Conservation (phyloP, 2,888 invertebrate species). For the Euclidia mi region DNA sequence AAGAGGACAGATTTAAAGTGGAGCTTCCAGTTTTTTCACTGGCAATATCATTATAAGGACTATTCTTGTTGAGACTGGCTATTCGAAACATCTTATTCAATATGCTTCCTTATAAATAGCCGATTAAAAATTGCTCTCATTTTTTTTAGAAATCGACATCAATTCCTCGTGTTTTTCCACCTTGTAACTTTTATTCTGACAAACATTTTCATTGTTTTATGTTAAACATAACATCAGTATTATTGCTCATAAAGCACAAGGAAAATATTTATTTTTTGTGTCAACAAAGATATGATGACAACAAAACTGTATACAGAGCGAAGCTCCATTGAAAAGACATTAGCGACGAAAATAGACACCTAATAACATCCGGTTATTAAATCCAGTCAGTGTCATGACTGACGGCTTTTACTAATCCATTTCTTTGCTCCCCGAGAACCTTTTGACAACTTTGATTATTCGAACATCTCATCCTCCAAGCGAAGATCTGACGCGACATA, state of each 20-base stretch:
- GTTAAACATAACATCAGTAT: not conserved
- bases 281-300: slow-evolving; percentile 12
- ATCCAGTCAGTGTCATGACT: slow-evolving; percentile 41
- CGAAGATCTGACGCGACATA: slow-evolving; percentile 50
- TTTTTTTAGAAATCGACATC: not conserved
- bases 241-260: not conserved
- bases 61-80: slow-evolving; percentile 33
- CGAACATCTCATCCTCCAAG: slow-evolving; percentile 53
- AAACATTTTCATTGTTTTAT: not conserved
- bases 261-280: slow-evolving; percentile 5
- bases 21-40: slow-evolving; percentile 50
- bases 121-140: slow-evolving; percentile 17
- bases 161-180: no score
- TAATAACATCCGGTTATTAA: slow-evolving; percentile 51
- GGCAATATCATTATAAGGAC: slow-evolving; percentile 56
- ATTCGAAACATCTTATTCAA: slow-evolving; percentile 43
- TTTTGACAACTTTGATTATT: slow-evolving; percentile 59
- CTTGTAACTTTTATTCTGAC: not conserved
- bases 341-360: no score
- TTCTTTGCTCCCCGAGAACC: slow-evolving; percentile 39
- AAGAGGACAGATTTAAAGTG: slow-evolving; percentile 61
- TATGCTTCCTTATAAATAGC: slow-evolving; percentile 17
- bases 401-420: slow-evolving; percentile 48
- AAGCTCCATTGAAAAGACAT: slow-evolving; percentile 37
- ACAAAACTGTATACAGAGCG: slow-evolving; percentile 19